Conservation (phyloP, 2,797 vertebrate genomes). For the Gallinago solitaria region DNA sequence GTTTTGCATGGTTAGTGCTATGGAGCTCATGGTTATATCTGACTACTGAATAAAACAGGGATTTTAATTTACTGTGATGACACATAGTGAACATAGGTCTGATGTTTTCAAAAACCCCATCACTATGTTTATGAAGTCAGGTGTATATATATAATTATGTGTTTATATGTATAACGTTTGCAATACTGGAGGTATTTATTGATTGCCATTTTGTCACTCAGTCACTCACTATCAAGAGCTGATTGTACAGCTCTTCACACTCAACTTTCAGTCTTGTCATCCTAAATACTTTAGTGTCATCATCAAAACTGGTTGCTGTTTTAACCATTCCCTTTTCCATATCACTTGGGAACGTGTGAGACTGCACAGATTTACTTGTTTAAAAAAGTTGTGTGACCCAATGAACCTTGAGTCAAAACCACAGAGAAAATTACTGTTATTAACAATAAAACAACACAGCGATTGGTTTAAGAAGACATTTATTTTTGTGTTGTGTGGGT, state of each 20-base stretch:
- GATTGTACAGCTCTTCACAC: background rate
- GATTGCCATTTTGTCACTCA: background rate
- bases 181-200: background rate
- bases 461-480: background rate
- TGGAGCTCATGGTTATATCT: background rate
- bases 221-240: background rate
- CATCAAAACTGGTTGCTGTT: background rate
- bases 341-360: background rate
- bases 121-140: background rate
- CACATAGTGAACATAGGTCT: background rate
- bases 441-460: background rate
- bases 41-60: background rate
- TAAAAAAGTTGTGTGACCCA: background rate
- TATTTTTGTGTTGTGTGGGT: conserved; percentile 15
- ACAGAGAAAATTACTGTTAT: background rate
- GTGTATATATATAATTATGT: background rate
- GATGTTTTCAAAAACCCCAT: background rate
- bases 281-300: background rate
- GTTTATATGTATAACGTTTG: background rate
- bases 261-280: background rate
- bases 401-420: background rate
- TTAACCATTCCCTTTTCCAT: background rate
- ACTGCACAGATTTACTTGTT: background rate
- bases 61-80: background rate
- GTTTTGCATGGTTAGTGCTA: background rate